Percentiles rank a stretch among this genome's conserved stretches.
These are phyloP conservation scores for Notarius quadriscutis DNA, from an alignment of 2,113 vertebrate species.

Conservation along the genomic window DNA sequence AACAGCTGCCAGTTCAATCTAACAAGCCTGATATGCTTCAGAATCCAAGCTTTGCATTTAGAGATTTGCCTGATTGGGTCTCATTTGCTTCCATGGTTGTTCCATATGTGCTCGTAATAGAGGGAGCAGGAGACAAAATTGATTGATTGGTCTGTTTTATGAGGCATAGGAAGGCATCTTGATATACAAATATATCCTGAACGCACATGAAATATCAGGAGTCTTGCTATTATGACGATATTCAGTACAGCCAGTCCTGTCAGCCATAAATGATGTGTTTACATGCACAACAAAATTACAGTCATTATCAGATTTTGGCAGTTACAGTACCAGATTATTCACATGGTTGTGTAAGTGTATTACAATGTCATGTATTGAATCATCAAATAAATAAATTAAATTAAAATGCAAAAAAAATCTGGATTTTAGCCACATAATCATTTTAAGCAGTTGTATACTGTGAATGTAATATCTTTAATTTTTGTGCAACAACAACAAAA, in stretches of 20 bases:
- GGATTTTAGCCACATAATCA: not conserved
- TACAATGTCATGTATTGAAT: not conserved
- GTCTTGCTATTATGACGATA: not conserved
- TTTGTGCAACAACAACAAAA: not conserved
- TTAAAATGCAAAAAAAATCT: not conserved
- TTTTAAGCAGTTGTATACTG: not conserved
- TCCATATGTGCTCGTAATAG: not conserved
- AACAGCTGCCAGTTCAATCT: conserved; percentile 7
- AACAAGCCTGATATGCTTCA: conserved; percentile 6
- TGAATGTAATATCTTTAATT: not conserved
- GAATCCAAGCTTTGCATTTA: not conserved
- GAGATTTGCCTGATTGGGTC: conserved; percentile 11
- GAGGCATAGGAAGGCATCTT: not conserved
- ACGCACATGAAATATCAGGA: not conserved
- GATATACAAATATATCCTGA: not conserved
- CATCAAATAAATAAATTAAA: not conserved
- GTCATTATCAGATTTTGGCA: not conserved
- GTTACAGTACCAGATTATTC: not conserved
- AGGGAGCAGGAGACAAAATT: not conserved
- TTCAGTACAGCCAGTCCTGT: not conserved
- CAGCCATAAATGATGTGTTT: not conserved
- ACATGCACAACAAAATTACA: not conserved
- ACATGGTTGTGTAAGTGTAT: not conserved
- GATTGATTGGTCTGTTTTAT: not conserved
- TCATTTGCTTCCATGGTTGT: not conserved